Conservation (phyloP, 2,888 invertebrate species). For the Minunthozetes semirufus region DNA sequence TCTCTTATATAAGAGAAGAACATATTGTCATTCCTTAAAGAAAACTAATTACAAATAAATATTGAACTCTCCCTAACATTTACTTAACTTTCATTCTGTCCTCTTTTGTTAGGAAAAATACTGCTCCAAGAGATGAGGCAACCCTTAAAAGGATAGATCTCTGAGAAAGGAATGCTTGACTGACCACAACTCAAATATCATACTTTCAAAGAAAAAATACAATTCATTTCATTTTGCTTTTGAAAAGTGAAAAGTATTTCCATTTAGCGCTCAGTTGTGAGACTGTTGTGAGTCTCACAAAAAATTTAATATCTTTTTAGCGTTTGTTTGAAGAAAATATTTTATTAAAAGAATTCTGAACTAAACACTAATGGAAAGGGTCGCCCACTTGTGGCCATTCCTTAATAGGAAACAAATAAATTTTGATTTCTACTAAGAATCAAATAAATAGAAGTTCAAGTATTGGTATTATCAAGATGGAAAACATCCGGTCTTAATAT, state of each 20-base stretch:
- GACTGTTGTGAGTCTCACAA: too few relatives aligned
- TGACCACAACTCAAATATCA: not conserved
- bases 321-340: not conserved
- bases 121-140: too few relatives aligned
- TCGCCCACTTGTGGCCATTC: not conserved
- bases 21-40: not conserved
- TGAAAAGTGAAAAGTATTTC: not conserved
- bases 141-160: not conserved
- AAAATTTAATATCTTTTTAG: not conserved
- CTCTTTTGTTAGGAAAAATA: too few relatives aligned
- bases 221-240: not conserved
- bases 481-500: too few relatives aligned
- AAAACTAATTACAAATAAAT: not conserved
- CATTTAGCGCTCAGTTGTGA: not conserved
- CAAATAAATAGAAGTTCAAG: too few relatives aligned
- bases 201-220: not conserved
- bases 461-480: too few relatives aligned
- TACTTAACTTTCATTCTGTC: not conserved
- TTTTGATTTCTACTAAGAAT: too few relatives aligned
- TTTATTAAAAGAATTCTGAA: not conserved
- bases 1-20: not conserved
- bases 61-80: not conserved
- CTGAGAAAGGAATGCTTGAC: not conserved
- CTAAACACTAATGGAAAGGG: not conserved
- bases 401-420: too few relatives aligned